These are phyloP conservation scores for Zoanthus gigantus DNA, from an alignment of 92 coral and sea anemone genomes.

Conservation along the genomic window DNA sequence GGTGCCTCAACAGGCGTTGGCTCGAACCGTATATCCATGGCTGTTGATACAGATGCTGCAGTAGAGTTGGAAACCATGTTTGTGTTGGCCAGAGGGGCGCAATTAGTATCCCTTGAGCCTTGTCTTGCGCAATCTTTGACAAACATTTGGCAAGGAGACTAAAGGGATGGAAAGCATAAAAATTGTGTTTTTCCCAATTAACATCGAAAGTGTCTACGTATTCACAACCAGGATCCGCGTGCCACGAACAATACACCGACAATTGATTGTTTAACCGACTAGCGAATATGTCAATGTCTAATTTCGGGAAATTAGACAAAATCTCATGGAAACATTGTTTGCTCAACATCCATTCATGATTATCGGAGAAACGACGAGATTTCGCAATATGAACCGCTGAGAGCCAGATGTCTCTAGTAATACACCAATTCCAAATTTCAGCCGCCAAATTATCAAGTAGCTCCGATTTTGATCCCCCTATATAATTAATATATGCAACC, in stretches of 20 bases:
- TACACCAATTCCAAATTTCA: slow-evolving; percentile 75
- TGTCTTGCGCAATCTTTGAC: slow-evolving; percentile 44
- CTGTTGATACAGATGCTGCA: slow-evolving; percentile 41
- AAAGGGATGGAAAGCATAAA: background rate
- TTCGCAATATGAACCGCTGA: slow-evolving; percentile 72
- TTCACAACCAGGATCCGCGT: slow-evolving; percentile 66
- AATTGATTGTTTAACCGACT: slow-evolving; percentile 72
- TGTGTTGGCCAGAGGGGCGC: slow-evolving; percentile 60
- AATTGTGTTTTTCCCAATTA: slow-evolving; percentile 17
- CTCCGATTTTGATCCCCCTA: slow-evolving; percentile 68
- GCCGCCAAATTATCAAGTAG: slow-evolving; percentile 58
- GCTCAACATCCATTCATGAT: slow-evolving; percentile 71
- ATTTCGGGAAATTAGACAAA: slow-evolving; percentile 38
- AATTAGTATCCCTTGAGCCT: slow-evolving; percentile 50
- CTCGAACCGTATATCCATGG: slow-evolving; percentile 51
- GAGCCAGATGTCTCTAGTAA: slow-evolving; percentile 58
- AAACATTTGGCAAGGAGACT: slow-evolving; percentile 9
- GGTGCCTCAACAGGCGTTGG: slow-evolving; percentile 45
- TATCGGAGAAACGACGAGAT: slow-evolving; percentile 69
- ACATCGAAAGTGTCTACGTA: slow-evolving; percentile 61
- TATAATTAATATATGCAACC: slow-evolving; percentile 59
- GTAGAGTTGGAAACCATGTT: slow-evolving; percentile 50
- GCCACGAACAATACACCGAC: slow-evolving; percentile 67
- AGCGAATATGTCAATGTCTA: slow-evolving; percentile 74
- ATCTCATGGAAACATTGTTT: slow-evolving; percentile 45